A percentile compares a stretch with the other conserved stretches of the same genome.
phyloP scores from a whole-genome alignment of 2,113 vertebrate genomes.

The Poecile atricapillus region DNA sequence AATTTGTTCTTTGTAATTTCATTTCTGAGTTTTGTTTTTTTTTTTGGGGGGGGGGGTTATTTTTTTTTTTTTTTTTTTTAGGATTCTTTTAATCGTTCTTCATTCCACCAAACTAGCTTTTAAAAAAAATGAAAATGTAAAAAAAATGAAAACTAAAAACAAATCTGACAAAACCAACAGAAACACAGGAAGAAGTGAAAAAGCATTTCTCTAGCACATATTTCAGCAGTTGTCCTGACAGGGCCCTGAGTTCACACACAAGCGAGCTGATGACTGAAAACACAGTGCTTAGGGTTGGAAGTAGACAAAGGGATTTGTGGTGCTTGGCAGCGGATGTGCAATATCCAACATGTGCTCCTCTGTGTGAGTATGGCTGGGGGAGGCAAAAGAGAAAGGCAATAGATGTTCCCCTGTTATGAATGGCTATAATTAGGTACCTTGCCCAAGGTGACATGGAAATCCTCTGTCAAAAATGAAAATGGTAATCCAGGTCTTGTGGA shows the following conservation, averaged over 20 bases:
- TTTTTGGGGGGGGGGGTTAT: too few relatives aligned
- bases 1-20: background rate
- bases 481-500: background rate
- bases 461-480: constrained; percentile 27
- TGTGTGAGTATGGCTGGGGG: background rate
- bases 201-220: background rate
- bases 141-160: background rate
- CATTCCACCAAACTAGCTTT: background rate
- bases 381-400: background rate
- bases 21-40: background rate
- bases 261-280: background rate
- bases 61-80: background rate
- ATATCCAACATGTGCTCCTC: accelerated
- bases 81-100: background rate
- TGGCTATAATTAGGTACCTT: constrained; percentile 32
- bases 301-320: background rate
- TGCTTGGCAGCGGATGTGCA: accelerated
- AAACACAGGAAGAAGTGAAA: background rate
- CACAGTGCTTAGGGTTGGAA: background rate
- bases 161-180: background rate
- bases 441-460: constrained; percentile 23
- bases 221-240: background rate
- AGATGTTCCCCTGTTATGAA: background rate
- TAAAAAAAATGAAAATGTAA: too few relatives aligned
- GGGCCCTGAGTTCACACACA: too few relatives aligned